phyloP scores from a whole-genome alignment of 2,797 vertebrate genomes.

The Peromyscus nudipes region DNA sequence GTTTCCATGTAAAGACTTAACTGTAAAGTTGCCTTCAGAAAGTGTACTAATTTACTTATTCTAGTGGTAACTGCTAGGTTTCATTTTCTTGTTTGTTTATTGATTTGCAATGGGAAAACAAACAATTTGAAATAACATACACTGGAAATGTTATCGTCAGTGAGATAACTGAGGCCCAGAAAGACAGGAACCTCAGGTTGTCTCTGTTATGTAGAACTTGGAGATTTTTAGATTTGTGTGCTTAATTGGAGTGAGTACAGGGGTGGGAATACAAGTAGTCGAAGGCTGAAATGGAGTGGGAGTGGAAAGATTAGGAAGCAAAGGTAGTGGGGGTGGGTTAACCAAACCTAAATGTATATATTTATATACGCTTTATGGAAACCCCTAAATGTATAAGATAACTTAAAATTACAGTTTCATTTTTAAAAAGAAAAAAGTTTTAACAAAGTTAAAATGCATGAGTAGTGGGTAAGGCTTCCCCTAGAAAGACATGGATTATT shows the following conservation, averaged over 20 bases:
- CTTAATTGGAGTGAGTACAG: not conserved
- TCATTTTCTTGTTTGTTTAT: not conserved
- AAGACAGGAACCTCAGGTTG: too few species aligned
- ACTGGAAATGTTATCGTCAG: not conserved
- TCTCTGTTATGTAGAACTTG: not conserved
- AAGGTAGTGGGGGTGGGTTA: not conserved
- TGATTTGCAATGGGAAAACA: not conserved
- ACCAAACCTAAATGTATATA: too few species aligned
- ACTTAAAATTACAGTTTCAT: not conserved
- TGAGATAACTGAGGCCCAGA: not conserved
- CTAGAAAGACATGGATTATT: not conserved
- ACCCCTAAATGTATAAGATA: not conserved
- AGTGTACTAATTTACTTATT: conserved; percentile 13
- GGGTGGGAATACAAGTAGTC: too few species aligned
- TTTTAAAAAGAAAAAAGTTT: not conserved
- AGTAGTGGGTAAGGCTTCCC: not conserved
- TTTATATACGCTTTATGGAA: not conserved
- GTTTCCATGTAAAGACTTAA: not conserved
- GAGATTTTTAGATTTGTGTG: not conserved
- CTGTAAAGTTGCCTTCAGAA: conserved; percentile 8
- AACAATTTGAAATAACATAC: not conserved
- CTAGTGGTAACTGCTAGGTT: not conserved
- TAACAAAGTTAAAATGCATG: not conserved
- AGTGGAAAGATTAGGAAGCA: not conserved
- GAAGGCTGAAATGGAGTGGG: not conserved